Base-by-base conservation (phyloP, 2,113 vertebrate species). In the Chaetops frenatus region DNA sequence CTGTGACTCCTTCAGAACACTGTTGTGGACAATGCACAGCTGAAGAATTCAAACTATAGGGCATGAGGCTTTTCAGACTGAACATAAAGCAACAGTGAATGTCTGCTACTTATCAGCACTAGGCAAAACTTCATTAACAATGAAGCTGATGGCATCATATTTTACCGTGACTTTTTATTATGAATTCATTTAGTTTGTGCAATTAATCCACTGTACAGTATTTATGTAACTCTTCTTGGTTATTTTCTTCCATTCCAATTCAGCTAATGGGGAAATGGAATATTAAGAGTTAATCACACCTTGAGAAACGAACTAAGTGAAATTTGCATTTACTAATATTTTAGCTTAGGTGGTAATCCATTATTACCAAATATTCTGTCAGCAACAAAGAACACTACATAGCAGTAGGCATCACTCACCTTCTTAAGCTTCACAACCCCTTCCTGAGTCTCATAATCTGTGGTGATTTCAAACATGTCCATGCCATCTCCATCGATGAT, bases 401-500 rank as follows among this genome's bases (percentile, higher is more conserved):
- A 53, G 66, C 9, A 61, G n/a, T 17, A 40, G 57, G 60, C n/a
- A 57, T 15, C 35, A 40, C 96, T 97, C 93, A 99, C 99, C 98
- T 99, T 99, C 97, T 98, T 99, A 65, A 99, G 98, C 89, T 99
- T 99, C 78, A 99, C 98, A 64, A 99, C 98, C 2, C 99, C 99
- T 96, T 99, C 99, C 88, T 99, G 98, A 80, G 99, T 99, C 97
- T 99, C 98, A 0, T 99, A 99, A 96, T 99, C 99, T 0, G 99
- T 99, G 66, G 97, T 98, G 90, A 99, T 98, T 87, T 99, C 99
- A 83, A 99, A 99, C 95, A 98, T 65, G 70, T 97, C 97, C 71
- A 99, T 95, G 7, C 99, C 99, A 2, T 99, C 99, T 42, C 99
- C 99, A 19, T 99, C 99, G 8, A 99, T 97, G 58, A 99, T 97